Percentiles rank a stretch among this genome's conserved stretches.
These are phyloP conservation scores for Saxicola maurus DNA, from an alignment of 2,797 vertebrate species.

Conservation along the genomic window DNA sequence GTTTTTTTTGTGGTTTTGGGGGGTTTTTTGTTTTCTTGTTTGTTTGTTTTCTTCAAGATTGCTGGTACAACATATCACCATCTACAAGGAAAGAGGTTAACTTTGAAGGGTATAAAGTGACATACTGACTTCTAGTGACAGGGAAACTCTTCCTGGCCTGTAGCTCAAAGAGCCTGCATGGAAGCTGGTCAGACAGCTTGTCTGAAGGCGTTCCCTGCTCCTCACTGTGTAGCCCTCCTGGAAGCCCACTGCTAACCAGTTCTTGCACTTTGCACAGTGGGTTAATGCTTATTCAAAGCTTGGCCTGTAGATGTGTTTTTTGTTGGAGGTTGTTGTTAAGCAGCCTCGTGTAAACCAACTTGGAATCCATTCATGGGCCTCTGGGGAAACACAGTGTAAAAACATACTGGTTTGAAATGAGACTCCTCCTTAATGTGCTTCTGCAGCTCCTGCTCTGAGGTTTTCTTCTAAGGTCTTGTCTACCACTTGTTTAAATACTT, in stretches of 20 bases:
- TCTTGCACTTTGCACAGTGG: neutral
- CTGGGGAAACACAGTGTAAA: neutral
- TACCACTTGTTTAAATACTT: neutral
- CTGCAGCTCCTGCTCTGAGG: neutral
- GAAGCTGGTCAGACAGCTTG: neutral
- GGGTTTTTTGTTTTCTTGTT: accelerated
- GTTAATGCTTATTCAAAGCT: neutral
- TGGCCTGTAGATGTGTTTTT: neutral
- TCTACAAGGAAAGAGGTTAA: neutral
- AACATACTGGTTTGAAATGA: neutral
- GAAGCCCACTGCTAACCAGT: neutral
- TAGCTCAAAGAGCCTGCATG: neutral
- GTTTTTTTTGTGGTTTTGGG: neutral
- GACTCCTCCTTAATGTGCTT: neutral
- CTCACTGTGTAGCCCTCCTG: neutral
- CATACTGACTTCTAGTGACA: neutral
- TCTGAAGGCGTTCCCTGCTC: neutral
- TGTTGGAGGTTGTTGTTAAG: neutral
- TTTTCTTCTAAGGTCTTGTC: neutral
- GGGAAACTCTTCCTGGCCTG: neutral
- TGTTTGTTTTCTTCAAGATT: neutral
- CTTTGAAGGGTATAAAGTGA: neutral
- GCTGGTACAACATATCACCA: neutral
- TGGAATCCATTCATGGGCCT: neutral
- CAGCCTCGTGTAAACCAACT: neutral